These are phyloP conservation scores for Cygnus olor DNA, from an alignment of 2,797 vertebrate genomes.

Conservation along the genomic window DNA sequence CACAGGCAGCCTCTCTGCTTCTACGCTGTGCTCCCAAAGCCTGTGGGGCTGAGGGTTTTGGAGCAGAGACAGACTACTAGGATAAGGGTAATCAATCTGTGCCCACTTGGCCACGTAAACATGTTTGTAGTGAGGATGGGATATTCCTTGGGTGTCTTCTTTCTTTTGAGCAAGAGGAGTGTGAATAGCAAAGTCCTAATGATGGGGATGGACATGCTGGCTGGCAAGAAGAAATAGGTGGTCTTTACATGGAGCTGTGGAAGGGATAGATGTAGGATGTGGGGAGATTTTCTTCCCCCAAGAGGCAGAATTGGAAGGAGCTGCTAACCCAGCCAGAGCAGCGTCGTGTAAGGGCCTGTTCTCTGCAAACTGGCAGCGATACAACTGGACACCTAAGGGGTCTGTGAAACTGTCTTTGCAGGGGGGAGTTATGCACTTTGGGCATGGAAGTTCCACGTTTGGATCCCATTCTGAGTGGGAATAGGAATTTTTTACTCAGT, in stretches of 20 bases:
- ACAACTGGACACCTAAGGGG: rapidly evolving
- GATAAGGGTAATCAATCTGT: background rate
- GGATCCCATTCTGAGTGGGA: background rate
- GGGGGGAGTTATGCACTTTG: background rate
- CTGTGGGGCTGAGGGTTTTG: background rate
- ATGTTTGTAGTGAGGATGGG: background rate
- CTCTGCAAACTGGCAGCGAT: background rate
- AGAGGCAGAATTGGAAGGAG: background rate
- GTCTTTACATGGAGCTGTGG: background rate
- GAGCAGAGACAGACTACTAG: background rate
- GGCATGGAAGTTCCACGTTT: background rate
- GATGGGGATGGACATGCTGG: background rate
- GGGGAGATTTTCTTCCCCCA: background rate
- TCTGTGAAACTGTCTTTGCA: background rate
- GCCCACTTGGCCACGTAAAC: background rate
- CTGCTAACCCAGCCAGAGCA: background rate
- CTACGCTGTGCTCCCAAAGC: background rate
- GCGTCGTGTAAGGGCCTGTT: background rate
- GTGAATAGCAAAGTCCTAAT: rapidly evolving
- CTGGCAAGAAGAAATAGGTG: background rate
- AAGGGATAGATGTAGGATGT: background rate
- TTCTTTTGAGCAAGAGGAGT: background rate
- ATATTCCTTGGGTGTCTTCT: background rate
- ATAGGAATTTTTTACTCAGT: background rate
- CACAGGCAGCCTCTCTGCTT: background rate